phyloP scores from a whole-genome alignment of 92 coral and sea anemone species.

The Ricordea florida region DNA sequence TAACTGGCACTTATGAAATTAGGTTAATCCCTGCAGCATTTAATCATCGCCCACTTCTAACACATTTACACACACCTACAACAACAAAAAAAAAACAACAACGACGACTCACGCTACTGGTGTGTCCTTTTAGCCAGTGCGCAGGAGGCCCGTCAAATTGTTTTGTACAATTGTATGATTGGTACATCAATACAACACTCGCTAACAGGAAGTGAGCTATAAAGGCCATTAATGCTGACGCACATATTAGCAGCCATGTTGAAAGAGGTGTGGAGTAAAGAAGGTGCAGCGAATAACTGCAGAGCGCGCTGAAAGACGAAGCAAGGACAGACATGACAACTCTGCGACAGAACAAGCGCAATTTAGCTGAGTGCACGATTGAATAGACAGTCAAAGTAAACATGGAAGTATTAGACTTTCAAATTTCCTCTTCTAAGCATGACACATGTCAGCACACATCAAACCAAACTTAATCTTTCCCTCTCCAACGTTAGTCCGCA shows the following conservation, averaged over 20 bases:
- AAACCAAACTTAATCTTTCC: too few species aligned
- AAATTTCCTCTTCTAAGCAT: too few species aligned
- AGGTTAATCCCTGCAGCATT: background rate
- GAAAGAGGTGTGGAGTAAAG: background rate
- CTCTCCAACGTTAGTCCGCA: too few species aligned
- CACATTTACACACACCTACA: background rate
- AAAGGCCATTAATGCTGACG: constrained; percentile 8
- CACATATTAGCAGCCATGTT: constrained; percentile 22
- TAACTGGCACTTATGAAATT: too few species aligned
- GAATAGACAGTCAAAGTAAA: too few species aligned
- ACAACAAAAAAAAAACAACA: background rate
- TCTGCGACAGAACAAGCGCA: too few species aligned
- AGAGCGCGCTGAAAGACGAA: background rate
- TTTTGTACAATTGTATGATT: background rate
- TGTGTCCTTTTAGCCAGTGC: constrained; percentile 57
- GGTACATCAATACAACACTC: constrained; percentile 12
- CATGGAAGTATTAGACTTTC: too few species aligned
- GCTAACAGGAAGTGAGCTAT: constrained; percentile 30
- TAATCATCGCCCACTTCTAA: background rate
- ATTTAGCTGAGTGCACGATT: too few species aligned
- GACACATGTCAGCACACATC: too few species aligned
- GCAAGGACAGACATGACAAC: background rate
- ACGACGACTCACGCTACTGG: constrained; percentile 30
- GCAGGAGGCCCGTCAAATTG: constrained; percentile 26
- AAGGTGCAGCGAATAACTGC: background rate